Base-by-base conservation (phyloP, 2,888 invertebrate genomes). In the Drosophila lacicola region DNA sequence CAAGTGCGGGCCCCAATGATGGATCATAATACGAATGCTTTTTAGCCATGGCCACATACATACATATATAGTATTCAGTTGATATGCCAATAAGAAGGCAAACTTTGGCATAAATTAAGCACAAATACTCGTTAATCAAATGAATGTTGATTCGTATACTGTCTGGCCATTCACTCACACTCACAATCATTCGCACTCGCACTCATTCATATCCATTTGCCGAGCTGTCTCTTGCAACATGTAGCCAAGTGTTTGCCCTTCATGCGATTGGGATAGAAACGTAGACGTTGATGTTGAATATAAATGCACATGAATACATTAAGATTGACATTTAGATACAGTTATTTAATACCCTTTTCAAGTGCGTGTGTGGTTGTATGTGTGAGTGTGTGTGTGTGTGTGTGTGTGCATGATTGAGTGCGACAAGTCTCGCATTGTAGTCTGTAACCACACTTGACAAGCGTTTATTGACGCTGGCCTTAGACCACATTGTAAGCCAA, bases 81-180 rank as follows among this genome's bases (percentile, higher is more conserved):
- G 42, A 44, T 51, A 19, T 60, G 74, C 78, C 78, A 75, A 78
- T 68, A 75, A 73, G 57, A 67, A 63, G 82, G 74, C 61, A 63
- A 60, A 70, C 68, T 86, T 54, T 53, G 61, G 83, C 86, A 82
- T 88, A 88, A 85, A 83, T 88, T 83, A 86, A 73, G 83, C 78
- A 64, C 85, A 84, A 84, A 78, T 72, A 73, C 78, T 89, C 85
- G 89, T 86, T 86, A 88, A 86, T 86, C 85, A 86, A 89, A 89
- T 78, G 75, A 80, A 84, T 82, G 73, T 75, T 78, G 80, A 78
- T 85, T 70, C 68, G 58, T 64, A 34, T 41, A 13, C 41, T 45
- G 70, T 51, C 29, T 50, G 37, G 53, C 49, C 68, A 77, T 56
- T 73, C 34, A 36, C 33, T n/a, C 29, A 41, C 19, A 36, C 41